Evolutionary conservation across 92 coral and sea anemone species (phyloP), one percentile per base, ranked within the genome.

Genomic region (Siderastrea radians): DNA sequence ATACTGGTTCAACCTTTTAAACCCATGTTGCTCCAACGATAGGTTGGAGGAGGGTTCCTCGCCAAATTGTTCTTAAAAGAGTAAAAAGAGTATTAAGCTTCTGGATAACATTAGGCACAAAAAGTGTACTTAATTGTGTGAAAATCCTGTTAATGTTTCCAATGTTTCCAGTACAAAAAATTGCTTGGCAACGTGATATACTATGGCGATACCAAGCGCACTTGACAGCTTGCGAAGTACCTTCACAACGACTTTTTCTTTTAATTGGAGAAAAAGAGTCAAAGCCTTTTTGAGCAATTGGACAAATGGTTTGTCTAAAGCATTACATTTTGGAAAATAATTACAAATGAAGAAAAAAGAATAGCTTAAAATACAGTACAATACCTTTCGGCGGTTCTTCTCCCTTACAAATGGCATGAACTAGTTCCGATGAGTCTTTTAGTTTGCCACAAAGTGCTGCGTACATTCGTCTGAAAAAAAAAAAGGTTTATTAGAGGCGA

Each of bases 351-450:
- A 67, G 4, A 43, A 9, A 67, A 38, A 26, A 2, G 16, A 26
- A 26, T 19, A 69, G 49, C 65, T 13, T 8, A 46, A 69, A 7
- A 26, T 55, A 53, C 14, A 43, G 7, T 38, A 10, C 19, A 49
- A 26, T 69, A 91, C 95, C 95, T 74, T 75, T 53, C n/a, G 63
- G 38, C 1, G 91, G 91, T 47, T 73, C 82, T 51, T 87, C 47
- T 82, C 96, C 96, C 64, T 80, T 79, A 47, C 96, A 90, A 68
- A 93, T 86, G 46, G 93, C 80, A 48, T 83, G 81, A 51, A 90
- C 90, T 9, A 93, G 82, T 3, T 78, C 80, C 58, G 89, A 79
- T 11, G 96, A 77, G 43, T 93, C 75, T 54, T 71, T 11, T 61
- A 93, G 82, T 1, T 59, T 70, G 57, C 3, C 15, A 48, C 63